Percentiles rank a stretch among this genome's conserved stretches.
phyloP scores from a whole-genome alignment of 2,888 invertebrate species.

The Drosophila lacicola region DNA sequence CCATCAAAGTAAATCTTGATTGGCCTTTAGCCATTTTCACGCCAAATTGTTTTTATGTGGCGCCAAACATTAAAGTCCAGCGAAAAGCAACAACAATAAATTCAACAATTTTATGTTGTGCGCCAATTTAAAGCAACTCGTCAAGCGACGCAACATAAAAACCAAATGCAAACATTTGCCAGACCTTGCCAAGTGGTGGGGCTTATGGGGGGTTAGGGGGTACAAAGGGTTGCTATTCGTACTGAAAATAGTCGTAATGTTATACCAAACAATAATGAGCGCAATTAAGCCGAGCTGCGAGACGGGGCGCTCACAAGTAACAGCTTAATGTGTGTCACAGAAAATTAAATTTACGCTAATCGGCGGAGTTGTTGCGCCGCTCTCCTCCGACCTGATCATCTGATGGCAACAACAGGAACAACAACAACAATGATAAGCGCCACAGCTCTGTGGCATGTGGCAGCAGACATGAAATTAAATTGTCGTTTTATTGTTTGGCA shows the following conservation, averaged over 20 bases:
- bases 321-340: constrained; percentile 78
- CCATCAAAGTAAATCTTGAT: no score
- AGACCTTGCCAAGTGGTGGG: constrained; percentile 8
- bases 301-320: constrained; percentile 21
- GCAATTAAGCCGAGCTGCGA: constrained; percentile 57
- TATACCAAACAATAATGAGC: constrained; percentile 77
- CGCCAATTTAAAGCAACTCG: constrained; percentile 57
- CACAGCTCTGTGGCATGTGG: constrained; percentile 50
- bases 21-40: constrained; percentile 42
- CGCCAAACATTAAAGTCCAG: constrained; percentile 62
- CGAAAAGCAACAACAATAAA: constrained; percentile 43
- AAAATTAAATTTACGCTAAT: constrained; percentile 77
- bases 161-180: constrained; percentile 70
- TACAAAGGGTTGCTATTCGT: constrained; percentile 28
- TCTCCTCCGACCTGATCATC: neutral
- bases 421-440: neutral
- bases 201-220: neutral
- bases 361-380: constrained; percentile 35
- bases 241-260: constrained; percentile 46
- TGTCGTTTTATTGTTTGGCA: constrained; percentile 74
- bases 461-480: constrained; percentile 73
- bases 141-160: constrained; percentile 58
- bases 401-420: constrained; percentile 4
- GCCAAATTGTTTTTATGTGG: constrained; percentile 70
- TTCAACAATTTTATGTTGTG: constrained; percentile 54